A percentile compares a stretch with the other conserved stretches of the same genome.
These are phyloP conservation scores for Cheirogaleus major DNA, from an alignment of 2,797 vertebrate genomes.

Conservation along the genomic window DNA sequence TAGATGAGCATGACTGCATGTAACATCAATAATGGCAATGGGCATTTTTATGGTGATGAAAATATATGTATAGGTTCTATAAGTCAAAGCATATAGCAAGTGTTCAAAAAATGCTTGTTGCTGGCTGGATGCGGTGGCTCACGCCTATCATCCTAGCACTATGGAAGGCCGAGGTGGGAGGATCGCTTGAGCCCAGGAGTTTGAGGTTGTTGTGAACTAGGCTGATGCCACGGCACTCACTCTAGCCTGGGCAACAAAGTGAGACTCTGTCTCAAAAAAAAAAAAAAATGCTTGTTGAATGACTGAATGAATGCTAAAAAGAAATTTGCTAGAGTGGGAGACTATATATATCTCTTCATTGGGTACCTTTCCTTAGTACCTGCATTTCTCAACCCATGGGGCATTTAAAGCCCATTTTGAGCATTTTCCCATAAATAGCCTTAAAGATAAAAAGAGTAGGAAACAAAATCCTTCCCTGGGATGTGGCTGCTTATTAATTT, in stretches of 20 bases:
- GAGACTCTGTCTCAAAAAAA: no score
- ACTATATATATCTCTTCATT: background rate
- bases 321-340: background rate
- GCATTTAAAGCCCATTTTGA: constrained; percentile 22
- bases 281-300: constrained; percentile 8
- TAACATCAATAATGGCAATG: background rate
- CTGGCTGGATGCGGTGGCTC: no score
- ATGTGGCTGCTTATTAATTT: background rate
- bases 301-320: background rate
- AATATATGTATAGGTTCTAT: background rate
- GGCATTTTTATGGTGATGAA: background rate
- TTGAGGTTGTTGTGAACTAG: no score
- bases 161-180: no score
- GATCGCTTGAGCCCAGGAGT: no score
- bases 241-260: no score
- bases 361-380: background rate
- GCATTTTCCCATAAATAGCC: background rate
- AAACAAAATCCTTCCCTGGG: constrained; percentile 5
- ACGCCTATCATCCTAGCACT: no score
- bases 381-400: background rate
- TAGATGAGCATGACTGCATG: background rate
- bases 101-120: constrained; percentile 6
- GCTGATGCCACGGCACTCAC: no score
- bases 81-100: background rate
- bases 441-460: constrained; percentile 35